phyloP scores from a whole-genome alignment of 2,888 invertebrate species.

The Epinotia brunnichana region DNA sequence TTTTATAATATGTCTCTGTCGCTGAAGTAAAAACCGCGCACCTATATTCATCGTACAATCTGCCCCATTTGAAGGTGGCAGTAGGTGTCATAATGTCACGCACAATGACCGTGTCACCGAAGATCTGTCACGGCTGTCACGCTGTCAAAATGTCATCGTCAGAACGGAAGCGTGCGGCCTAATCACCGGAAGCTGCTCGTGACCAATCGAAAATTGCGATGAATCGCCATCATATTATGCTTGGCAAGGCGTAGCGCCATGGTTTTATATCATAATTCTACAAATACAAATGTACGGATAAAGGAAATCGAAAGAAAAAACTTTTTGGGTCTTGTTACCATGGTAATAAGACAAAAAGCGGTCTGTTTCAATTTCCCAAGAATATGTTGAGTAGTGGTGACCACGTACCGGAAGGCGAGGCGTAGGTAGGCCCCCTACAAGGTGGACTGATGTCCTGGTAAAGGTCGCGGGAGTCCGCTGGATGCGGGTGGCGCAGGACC shows the following conservation, averaged over 20 bases:
- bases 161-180: conserved; percentile 48
- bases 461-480: too few species aligned
- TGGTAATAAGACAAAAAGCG: not conserved
- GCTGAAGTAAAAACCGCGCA: not conserved
- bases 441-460: too few species aligned
- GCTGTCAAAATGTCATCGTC: conserved; percentile 47
- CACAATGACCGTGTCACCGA: conserved; percentile 50
- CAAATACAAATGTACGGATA: too few species aligned
- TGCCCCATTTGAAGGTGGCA: not conserved
- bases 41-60: conserved; percentile 9
- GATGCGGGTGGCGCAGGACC: too few species aligned
- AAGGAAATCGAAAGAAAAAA: too few species aligned
- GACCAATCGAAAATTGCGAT: conserved; percentile 60
- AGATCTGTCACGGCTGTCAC: conserved; percentile 62
- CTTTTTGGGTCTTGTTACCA: too few species aligned
- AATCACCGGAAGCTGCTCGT: conserved; percentile 64
- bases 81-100: conserved; percentile 2
- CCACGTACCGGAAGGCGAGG: too few species aligned
- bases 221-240: conserved; percentile 42
- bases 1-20: too few species aligned
- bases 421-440: too few species aligned
- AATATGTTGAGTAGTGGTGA: too few species aligned
- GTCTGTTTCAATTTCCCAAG: too few species aligned
- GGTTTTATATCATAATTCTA: too few species aligned
- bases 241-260: conserved; percentile 21